Evolutionary conservation across 2,888 invertebrate genomes (phyloP).

Genomic region (Hirudinaria manillensis): DNA sequence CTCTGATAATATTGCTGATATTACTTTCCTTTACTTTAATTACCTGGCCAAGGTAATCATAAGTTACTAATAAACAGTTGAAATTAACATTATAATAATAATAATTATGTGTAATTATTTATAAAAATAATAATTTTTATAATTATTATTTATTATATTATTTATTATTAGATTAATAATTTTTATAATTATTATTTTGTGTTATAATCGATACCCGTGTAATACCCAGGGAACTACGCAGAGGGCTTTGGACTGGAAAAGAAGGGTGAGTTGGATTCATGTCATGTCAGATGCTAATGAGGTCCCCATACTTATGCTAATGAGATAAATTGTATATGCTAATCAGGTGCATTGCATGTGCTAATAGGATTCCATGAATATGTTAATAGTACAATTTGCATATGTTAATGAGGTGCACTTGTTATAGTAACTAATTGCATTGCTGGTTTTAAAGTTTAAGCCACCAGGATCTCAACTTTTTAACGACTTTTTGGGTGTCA

Average conservation of each 20-base stretch:
- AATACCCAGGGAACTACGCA: conserved; percentile 31
- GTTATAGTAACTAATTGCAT: too few relatives aligned
- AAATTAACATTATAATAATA: too few relatives aligned
- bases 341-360: not conserved
- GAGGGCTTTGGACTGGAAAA: conserved; percentile 35
- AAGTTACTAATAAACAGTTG: too few relatives aligned
- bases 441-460: too few relatives aligned
- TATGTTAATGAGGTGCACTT: not conserved
- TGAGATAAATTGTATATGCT: not conserved
- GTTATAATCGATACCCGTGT: too few relatives aligned
- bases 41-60: too few relatives aligned
- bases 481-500: too few relatives aligned
- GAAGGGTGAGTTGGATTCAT: conserved; percentile 13
- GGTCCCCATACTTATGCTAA: not conserved
- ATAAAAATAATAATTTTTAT: too few relatives aligned
- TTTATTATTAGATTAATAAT: too few relatives aligned
- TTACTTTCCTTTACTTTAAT: not conserved
- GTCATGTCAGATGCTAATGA: not conserved
- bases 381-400: not conserved
- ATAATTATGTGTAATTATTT: not conserved
- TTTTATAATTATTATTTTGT: too few relatives aligned
- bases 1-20: conserved; percentile 5
- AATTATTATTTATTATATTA: too few relatives aligned
- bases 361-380: not conserved
- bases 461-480: too few relatives aligned